A percentile compares a stretch with the other conserved stretches of the same genome.
phyloP scores from a whole-genome alignment of 2,888 invertebrate genomes.

The Lasioglossum vierecki region DNA sequence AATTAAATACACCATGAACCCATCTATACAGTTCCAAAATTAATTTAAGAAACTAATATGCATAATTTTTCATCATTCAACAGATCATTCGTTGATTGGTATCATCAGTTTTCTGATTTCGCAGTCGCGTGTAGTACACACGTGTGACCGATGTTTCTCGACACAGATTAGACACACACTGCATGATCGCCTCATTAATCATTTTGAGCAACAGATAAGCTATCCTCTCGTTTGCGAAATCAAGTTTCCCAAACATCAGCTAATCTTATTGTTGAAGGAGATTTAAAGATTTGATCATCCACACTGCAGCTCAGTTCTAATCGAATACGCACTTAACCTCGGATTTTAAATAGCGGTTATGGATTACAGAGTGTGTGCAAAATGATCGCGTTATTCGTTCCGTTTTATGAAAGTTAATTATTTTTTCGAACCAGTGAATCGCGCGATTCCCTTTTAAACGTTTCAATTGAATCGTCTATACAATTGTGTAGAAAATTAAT shows the following conservation, averaged over 20 bases:
- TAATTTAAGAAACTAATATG: not conserved
- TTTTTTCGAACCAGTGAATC: not conserved
- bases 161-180: not conserved
- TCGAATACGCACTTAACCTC: not conserved
- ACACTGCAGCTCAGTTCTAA: not conserved
- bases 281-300: constrained; percentile 7
- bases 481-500: not conserved
- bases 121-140: not conserved
- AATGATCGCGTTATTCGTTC: not conserved
- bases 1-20: not conserved
- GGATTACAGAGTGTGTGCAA: not conserved
- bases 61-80: not conserved
- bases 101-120: not conserved
- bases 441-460: not conserved
- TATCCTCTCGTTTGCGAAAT: not conserved
- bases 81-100: not conserved
- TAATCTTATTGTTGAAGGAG: not conserved
- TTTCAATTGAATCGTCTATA: not conserved
- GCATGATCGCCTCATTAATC: not conserved
- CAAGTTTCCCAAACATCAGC: not conserved
- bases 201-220: not conserved
- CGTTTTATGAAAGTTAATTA: not conserved
- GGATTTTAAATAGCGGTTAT: not conserved
- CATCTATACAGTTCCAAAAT: not conserved
- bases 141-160: not conserved